A percentile compares a stretch with the other conserved stretches of the same genome.
Conservation (phyloP, 2,888 invertebrate species). For the Acanthopleura granulata region DNA sequence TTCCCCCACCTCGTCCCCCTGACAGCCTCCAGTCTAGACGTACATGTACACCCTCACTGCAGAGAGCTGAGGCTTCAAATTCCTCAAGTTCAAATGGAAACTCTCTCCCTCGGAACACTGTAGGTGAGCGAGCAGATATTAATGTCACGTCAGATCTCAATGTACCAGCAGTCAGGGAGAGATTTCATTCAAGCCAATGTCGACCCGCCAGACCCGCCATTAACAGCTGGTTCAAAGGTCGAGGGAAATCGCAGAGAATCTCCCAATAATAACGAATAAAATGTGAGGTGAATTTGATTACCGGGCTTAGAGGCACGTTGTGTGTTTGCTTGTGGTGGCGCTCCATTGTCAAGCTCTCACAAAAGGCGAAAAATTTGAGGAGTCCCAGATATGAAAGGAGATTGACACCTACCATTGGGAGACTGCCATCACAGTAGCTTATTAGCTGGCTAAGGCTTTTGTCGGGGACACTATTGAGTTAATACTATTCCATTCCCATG, state of each 20-base stretch:
- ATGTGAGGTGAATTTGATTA: conserved; percentile 14
- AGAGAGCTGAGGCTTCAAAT: too few species aligned
- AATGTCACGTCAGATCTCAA: not conserved
- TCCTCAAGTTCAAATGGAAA: too few species aligned
- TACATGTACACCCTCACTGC: too few species aligned
- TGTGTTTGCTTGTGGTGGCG: not conserved
- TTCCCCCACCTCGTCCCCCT: too few species aligned
- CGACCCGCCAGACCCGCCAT: too few species aligned
- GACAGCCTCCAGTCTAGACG: too few species aligned
- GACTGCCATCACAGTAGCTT: not conserved
- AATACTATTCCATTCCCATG: not conserved
- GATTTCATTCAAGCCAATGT: too few species aligned
- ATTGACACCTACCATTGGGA: not conserved
- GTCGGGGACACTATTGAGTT: not conserved
- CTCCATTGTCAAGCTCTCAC: conserved; percentile 4
- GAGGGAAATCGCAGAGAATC: not conserved
- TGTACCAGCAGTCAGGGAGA: not conserved
- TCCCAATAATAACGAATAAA: not conserved
- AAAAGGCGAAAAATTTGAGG: conserved; percentile 2
- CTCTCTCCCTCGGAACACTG: too few species aligned
- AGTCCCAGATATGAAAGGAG: not conserved
- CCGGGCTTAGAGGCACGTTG: not conserved
- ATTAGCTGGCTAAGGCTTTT: not conserved
- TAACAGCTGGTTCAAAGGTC: too few species aligned
- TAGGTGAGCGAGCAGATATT: too few species aligned